Evolutionary conservation across 2,888 invertebrate genomes (phyloP).

Genomic region (Chymomyza procnemis): DNA sequence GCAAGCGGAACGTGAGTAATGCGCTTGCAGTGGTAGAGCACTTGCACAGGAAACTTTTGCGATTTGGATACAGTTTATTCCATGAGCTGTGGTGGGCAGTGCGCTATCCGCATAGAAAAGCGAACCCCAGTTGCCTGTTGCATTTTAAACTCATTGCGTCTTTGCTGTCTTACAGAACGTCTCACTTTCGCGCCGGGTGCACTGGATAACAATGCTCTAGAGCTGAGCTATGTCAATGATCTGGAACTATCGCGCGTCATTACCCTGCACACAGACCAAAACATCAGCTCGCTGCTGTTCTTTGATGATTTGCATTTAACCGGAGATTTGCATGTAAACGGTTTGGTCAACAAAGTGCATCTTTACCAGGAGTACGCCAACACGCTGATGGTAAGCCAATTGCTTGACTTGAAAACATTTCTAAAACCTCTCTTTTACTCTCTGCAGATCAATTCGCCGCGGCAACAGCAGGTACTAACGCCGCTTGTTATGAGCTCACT

Average conservation of each 20-base stretch:
- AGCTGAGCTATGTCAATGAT: slow-evolving; percentile 78
- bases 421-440: too few species aligned
- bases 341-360: slow-evolving; percentile 78
- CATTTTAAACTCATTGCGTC: too few species aligned
- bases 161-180: slow-evolving; percentile 67
- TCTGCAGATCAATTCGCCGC: not conserved
- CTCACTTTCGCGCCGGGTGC: slow-evolving; percentile 78
- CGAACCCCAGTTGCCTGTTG: too few species aligned
- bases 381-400: slow-evolving; percentile 80
- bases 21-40: too few species aligned
- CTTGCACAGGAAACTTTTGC: too few species aligned
- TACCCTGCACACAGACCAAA: slow-evolving; percentile 79
- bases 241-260: slow-evolving; percentile 78
- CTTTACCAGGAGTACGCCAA: slow-evolving; percentile 79
- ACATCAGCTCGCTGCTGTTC: slow-evolving; percentile 74
- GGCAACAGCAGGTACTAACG: slow-evolving; percentile 76
- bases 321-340: slow-evolving; percentile 57
- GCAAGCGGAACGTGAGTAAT: slow-evolving; percentile 52
- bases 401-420: not conserved
- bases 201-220: slow-evolving; percentile 78
- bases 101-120: too few species aligned
- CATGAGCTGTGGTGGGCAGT: too few species aligned
- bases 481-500: slow-evolving; percentile 77
- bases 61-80: too few species aligned
- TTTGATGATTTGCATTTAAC: slow-evolving; percentile 76